Evolutionary conservation across 1,140 invertebrate species (phyloP).

Genomic region (Coptotermes formosanus): DNA sequence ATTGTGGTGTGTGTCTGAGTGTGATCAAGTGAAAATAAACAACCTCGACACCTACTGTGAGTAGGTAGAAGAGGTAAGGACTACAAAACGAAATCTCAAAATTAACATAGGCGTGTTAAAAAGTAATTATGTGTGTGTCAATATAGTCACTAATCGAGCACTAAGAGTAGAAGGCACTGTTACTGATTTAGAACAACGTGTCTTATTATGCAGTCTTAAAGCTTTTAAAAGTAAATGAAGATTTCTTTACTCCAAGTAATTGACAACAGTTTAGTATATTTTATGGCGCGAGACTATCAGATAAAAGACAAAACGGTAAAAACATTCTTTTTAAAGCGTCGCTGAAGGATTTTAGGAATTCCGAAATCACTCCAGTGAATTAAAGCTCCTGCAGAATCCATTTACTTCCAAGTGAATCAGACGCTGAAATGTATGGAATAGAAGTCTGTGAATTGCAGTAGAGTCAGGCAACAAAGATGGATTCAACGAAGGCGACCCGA

Average conservation of each 20-base stretch:
- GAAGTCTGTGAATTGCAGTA: neutral
- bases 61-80: too few relatives aligned
- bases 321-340: neutral
- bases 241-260: neutral
- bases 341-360: neutral
- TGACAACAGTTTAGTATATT: neutral
- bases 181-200: too few relatives aligned
- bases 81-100: too few relatives aligned
- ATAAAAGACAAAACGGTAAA: neutral
- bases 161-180: too few relatives aligned
- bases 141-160: too few relatives aligned
- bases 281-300: neutral
- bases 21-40: too few relatives aligned
- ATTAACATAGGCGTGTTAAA: too few relatives aligned
- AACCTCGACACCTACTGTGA: too few relatives aligned
- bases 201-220: neutral
- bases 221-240: neutral
- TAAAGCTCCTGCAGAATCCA: neutral
- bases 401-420: neutral
- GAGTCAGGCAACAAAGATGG: neutral
- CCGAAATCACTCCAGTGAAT: constrained; percentile 1
- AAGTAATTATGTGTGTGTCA: too few relatives aligned
- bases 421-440: neutral
- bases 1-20: too few relatives aligned
- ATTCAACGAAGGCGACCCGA: neutral